Evolutionary conservation across 2,113 vertebrate species (phyloP).

Genomic region (Tonatia bakeri): DNA sequence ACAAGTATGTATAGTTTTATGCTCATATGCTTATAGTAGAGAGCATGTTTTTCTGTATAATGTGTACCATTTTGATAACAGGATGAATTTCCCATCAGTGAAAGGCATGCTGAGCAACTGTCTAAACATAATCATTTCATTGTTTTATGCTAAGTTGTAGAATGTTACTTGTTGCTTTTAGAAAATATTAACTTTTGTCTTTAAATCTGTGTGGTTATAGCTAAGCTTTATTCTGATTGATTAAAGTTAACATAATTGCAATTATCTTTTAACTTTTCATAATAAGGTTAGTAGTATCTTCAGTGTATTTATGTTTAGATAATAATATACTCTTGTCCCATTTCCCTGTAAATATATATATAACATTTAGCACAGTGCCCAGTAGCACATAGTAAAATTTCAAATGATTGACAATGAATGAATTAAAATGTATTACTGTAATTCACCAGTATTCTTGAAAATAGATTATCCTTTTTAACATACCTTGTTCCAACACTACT

Average conservation of each 20-base stretch:
- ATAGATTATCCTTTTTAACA: neutral
- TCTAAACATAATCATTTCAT: neutral
- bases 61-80: neutral
- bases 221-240: neutral
- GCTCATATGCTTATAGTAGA: neutral
- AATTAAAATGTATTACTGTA: neutral
- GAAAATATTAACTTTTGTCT: neutral
- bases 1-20: neutral
- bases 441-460: neutral
- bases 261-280: neutral
- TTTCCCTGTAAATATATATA: neutral
- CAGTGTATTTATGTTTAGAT: neutral
- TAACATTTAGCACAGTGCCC: neutral
- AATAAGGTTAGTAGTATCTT: neutral
- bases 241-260: neutral
- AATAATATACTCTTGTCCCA: neutral
- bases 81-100: neutral
- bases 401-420: neutral
- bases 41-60: neutral
- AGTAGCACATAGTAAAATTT: neutral
- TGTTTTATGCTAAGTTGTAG: neutral
- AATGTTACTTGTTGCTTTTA: neutral
- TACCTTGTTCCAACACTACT: neutral
- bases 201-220: neutral
- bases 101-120: neutral